Evolutionary conservation across 2,797 vertebrate genomes (phyloP).

Genomic region (Coluber constrictor): DNA sequence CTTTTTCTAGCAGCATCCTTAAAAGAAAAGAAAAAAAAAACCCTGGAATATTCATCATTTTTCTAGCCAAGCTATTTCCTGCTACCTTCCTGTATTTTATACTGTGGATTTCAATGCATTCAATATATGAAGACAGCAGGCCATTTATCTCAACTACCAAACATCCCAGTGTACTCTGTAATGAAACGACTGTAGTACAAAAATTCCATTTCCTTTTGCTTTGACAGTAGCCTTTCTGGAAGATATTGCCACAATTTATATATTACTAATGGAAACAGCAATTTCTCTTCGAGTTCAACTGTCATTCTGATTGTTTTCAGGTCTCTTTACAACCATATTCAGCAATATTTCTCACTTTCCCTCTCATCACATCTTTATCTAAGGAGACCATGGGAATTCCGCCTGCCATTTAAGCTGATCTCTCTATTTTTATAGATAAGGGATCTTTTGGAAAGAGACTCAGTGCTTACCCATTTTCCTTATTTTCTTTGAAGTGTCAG

Average conservation of each 20-base stretch:
- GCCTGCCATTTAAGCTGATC: background rate
- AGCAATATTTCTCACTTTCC: background rate
- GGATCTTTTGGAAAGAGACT: background rate
- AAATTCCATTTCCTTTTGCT: background rate
- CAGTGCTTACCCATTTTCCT: background rate
- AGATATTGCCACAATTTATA: background rate
- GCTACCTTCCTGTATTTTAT: background rate
- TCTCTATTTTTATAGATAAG: background rate
- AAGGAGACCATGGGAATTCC: background rate
- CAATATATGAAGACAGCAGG: background rate
- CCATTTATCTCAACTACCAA: background rate
- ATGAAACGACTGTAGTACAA: background rate
- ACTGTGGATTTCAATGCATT: background rate
- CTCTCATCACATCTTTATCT: background rate
- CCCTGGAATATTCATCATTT: background rate
- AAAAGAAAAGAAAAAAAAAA: too few relatives aligned
- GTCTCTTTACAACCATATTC: background rate
- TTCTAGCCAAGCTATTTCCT: background rate
- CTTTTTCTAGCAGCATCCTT: background rate
- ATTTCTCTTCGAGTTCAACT: background rate
- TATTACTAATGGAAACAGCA: background rate
- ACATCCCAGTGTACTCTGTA: background rate
- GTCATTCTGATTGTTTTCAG: background rate
- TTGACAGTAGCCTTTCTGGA: background rate
- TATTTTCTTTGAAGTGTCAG: background rate